Evolutionary conservation across 1,140 invertebrate species (phyloP), one percentile per base, ranked within the genome.

Genomic region (Drosophila willistoni): DNA sequence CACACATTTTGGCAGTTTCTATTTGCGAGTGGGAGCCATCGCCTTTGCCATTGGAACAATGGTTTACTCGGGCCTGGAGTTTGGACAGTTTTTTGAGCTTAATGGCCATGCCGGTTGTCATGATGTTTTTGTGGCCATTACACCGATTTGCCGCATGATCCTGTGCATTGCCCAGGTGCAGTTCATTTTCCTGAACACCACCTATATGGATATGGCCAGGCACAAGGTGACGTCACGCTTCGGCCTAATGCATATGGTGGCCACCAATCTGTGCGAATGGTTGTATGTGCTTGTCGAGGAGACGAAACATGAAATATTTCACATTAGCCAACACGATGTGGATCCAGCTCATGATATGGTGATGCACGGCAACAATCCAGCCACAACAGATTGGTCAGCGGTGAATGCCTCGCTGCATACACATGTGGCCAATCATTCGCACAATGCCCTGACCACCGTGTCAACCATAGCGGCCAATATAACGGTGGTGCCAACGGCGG

Each of bases 151-250:
- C 3, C 96, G 98, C 63, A 96, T 98, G 94, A 93, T 97, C 12
- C 96, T 98, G 92, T 97, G 97, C 14, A 98, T 98, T 85, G 96
- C 96, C 92, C 97, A 98, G 92, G 97, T 98, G 94, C 97, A 98
- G 90, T 98, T 98, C 90, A 97, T 98, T 73, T 98, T 92, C 36
- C 64, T 92, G 0, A 92, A 92, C 56, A 92, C 91, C 17, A 92
- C 91, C 3, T 92, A 90, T 61, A 73, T 92, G 77, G 97, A 98
- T 81, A 98, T 98, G 83, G 96, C 97, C 78, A 95, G 96, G 64
- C 97, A 97, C 92, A 98, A 98, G 94, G 96, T 97, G 3, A 93
- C 97, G 33, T 97, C 97, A 1, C 93, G 97, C 55, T 97, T 98
- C 90, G 97, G 97, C 5, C 93, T 98, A 59, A 98, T 98, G 97